Percentiles rank a stretch among this genome's conserved stretches.
These are phyloP conservation scores for Zootoca vivipara DNA, from an alignment of 2,113 vertebrate species.

Conservation along the genomic window DNA sequence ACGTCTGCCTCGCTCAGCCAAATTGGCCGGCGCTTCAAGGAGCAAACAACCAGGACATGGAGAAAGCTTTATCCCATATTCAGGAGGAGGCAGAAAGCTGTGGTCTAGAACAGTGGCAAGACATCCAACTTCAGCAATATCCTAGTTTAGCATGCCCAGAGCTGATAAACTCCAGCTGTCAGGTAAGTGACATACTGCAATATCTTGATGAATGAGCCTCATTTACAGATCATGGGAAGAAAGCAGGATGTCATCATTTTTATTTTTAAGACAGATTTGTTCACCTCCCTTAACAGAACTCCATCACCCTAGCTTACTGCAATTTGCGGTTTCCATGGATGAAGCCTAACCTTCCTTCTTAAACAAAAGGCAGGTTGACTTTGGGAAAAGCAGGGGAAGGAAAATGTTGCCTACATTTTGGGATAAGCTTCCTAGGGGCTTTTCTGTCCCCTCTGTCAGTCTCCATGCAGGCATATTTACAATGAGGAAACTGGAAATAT, in stretches of 20 bases:
- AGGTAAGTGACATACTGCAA: background rate
- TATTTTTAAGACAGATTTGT: background rate
- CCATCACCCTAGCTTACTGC: background rate
- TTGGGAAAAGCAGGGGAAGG: background rate
- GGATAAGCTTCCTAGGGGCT: background rate
- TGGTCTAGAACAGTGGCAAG: background rate
- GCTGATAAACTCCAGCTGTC: background rate
- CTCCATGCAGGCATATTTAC: background rate
- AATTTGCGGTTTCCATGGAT: slow-evolving; percentile 4
- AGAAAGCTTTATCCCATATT: slow-evolving; percentile 38
- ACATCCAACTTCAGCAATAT: background rate
- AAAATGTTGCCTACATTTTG: background rate
- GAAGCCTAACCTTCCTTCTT: background rate
- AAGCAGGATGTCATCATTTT: background rate
- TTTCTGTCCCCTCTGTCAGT: background rate
- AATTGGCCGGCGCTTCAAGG: slow-evolving; percentile 20
- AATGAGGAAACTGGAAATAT: background rate
- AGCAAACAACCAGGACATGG: slow-evolving; percentile 52
- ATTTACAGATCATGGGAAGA: background rate
- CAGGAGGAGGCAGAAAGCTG: slow-evolving; percentile 37
- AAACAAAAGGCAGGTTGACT: slow-evolving; percentile 15
- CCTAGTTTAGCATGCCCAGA: background rate
- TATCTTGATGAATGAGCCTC: background rate
- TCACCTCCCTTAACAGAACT: slow-evolving; percentile 1
- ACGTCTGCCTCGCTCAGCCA: slow-evolving; percentile 41